Evolutionary conservation across 1,140 invertebrate genomes (phyloP).

Genomic region (Trichogramma pretiosum): DNA sequence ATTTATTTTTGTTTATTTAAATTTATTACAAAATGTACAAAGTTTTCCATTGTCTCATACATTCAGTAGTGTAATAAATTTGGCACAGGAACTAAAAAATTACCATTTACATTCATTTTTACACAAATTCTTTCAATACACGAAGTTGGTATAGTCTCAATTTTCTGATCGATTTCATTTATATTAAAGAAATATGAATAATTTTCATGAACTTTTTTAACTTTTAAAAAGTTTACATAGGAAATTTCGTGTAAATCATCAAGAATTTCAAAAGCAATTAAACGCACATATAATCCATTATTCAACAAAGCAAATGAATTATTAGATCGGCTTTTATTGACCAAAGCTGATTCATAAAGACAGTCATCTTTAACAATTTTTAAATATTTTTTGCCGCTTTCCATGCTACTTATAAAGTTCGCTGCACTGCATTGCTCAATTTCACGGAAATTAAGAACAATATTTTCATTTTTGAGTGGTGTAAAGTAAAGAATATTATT

Average conservation of each 20-base stretch:
- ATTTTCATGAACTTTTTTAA: neutral
- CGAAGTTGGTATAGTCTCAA: neutral
- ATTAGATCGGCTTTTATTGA: slow-evolving; percentile 10
- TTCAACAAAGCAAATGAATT: slow-evolving; percentile 9
- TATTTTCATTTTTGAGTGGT: neutral
- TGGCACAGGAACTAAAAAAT: neutral
- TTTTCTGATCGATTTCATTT: neutral
- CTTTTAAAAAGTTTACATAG: neutral
- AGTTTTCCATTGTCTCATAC: too few relatives aligned
- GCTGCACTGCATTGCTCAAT: too few relatives aligned
- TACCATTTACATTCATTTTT: neutral
- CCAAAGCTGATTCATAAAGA: slow-evolving; percentile 1
- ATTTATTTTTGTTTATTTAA: too few relatives aligned
- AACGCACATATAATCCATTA: neutral
- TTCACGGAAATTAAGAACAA: too few relatives aligned
- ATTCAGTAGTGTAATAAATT: slow-evolving; percentile 1
- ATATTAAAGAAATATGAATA: neutral
- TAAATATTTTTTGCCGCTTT: too few relatives aligned
- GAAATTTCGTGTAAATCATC: neutral
- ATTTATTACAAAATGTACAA: too few relatives aligned
- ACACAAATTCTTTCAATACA: neutral
- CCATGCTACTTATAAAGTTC: too few relatives aligned
- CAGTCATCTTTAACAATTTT: slow-evolving; percentile 11
- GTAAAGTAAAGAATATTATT: neutral
- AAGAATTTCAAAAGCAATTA: neutral